Evolutionary conservation across 2,113 vertebrate species (phyloP).

Genomic region (Gymnogyps californianus): DNA sequence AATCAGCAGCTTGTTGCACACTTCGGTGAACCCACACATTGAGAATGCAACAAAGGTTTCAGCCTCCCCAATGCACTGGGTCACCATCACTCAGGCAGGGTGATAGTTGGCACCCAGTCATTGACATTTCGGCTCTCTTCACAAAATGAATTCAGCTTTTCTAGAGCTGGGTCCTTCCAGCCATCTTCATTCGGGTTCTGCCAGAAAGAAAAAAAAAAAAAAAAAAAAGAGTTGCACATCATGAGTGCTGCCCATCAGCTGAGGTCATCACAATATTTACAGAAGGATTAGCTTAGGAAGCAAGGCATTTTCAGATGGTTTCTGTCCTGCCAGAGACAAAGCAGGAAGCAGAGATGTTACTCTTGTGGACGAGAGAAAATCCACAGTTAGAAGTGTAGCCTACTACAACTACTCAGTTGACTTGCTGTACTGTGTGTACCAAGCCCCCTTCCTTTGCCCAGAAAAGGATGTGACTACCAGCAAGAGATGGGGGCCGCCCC

Average conservation of each 20-base stretch:
- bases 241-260: background rate
- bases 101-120: slow-evolving; percentile 93
- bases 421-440: fast-evolving
- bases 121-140: slow-evolving; percentile 89
- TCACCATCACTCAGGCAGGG: slow-evolving; percentile 87
- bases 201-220: background rate
- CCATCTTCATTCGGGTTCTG: slow-evolving; percentile 89
- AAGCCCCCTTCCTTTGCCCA: background rate
- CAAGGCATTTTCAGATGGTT: background rate
- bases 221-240: background rate
- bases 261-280: background rate
- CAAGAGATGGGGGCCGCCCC: fast-evolving
- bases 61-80: slow-evolving; percentile 23
- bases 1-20: slow-evolving; percentile 73
- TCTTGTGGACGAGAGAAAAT: background rate
- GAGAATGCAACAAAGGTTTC: slow-evolving; percentile 77
- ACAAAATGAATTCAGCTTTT: slow-evolving; percentile 88
- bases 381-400: background rate
- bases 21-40: slow-evolving; percentile 69
- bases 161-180: slow-evolving; percentile 90
- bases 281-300: background rate
- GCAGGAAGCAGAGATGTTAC: background rate
- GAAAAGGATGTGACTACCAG: background rate
- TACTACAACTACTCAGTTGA: background rate
- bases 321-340: background rate